These are phyloP conservation scores for Patella caerulea DNA, from an alignment of 2,888 invertebrate species.

Conservation along the genomic window DNA sequence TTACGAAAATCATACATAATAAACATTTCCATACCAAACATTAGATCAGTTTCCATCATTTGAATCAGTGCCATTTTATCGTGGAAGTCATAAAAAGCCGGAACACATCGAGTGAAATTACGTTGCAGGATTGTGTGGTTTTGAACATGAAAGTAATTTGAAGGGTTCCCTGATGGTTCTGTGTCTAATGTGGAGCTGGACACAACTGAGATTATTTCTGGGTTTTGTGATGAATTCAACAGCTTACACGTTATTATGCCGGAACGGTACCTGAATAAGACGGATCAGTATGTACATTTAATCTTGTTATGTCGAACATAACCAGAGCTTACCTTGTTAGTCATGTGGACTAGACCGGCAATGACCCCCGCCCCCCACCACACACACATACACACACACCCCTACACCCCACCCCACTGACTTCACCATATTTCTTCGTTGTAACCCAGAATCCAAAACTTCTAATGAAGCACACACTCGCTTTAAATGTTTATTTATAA, in stretches of 20 bases:
- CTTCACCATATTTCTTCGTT: too few species aligned
- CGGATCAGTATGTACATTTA: too few species aligned
- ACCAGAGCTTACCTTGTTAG: too few species aligned
- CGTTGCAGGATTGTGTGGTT: background rate
- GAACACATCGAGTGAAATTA: background rate
- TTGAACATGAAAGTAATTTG: background rate
- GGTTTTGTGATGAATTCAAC: background rate
- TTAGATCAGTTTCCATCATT: background rate
- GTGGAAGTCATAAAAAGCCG: background rate
- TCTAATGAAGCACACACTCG: too few species aligned
- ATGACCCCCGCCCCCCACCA: too few species aligned
- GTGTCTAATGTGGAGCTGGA: background rate
- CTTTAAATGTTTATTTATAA: too few species aligned
- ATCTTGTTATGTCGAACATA: too few species aligned
- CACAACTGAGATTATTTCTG: background rate
- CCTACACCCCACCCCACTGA: too few species aligned
- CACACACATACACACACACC: too few species aligned
- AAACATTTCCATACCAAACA: background rate
- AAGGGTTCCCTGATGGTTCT: background rate
- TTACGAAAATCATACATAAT: background rate
- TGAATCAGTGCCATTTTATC: background rate
- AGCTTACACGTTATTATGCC: background rate
- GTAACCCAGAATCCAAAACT: too few species aligned
- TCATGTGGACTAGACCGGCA: too few species aligned
- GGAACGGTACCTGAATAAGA: background rate